phyloP scores from a whole-genome alignment of 2,113 vertebrate species.

The Apeltes quadracus region DNA sequence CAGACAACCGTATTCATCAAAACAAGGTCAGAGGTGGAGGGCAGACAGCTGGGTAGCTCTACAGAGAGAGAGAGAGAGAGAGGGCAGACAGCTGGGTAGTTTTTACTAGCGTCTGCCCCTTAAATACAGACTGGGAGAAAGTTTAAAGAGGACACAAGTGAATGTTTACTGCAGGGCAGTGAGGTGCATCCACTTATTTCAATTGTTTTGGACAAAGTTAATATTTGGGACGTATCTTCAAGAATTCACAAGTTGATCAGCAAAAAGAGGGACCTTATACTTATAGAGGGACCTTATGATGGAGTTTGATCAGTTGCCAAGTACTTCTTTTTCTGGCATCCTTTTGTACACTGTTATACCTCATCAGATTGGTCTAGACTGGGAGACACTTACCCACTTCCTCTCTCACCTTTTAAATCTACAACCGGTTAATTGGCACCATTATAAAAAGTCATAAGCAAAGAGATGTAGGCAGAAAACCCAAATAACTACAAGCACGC shows the following conservation, averaged over 20 bases:
- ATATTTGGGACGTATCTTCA: constrained; percentile 23
- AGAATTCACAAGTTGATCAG: constrained; percentile 36
- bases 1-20: constrained; percentile 65
- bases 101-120: constrained; percentile 71
- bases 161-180: constrained; percentile 65
- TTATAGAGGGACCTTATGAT: background rate
- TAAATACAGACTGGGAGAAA: constrained; percentile 69
- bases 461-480: constrained; percentile 9
- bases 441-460: constrained; percentile 26
- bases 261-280: background rate
- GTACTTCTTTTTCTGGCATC: constrained; percentile 20
- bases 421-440: constrained; percentile 19
- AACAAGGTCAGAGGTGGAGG: constrained; percentile 76
- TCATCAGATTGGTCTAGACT: constrained; percentile 41
- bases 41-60: constrained; percentile 76
- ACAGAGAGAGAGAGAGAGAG: constrained; percentile 53
- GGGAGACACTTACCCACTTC: constrained; percentile 12
- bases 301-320: constrained; percentile 17
- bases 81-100: constrained; percentile 67
- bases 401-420: constrained; percentile 31
- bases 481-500: background rate
- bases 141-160: constrained; percentile 70
- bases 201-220: constrained; percentile 49
- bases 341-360: constrained; percentile 25
- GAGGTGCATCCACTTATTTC: constrained; percentile 57